Evolutionary conservation across 2,113 vertebrate genomes (phyloP).

Genomic region (Sapajus apella): DNA sequence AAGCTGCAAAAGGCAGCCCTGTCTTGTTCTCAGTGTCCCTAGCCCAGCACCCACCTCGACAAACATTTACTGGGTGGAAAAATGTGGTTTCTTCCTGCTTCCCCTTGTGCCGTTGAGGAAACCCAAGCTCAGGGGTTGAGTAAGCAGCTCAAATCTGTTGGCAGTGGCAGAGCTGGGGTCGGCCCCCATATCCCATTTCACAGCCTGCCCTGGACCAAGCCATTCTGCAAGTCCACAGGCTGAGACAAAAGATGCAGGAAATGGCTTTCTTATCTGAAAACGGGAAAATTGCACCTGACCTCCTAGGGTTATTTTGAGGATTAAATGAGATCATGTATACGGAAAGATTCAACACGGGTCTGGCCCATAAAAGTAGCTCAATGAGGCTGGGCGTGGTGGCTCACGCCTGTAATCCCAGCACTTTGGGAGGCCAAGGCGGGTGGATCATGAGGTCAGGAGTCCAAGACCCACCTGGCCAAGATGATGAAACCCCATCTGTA

Average conservation of each 20-base stretch:
- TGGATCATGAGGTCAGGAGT: too few relatives aligned
- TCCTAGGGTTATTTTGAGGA: not conserved
- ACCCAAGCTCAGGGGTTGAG: not conserved
- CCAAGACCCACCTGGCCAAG: too few relatives aligned
- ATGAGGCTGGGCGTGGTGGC: too few relatives aligned
- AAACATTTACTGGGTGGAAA: not conserved
- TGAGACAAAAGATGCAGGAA: not conserved
- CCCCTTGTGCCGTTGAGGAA: not conserved
- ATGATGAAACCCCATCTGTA: too few relatives aligned
- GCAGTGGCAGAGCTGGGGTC: not conserved
- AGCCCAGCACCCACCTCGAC: not conserved
- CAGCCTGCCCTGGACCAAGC: not conserved
- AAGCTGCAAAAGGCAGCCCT: not conserved
- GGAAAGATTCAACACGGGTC: not conserved
- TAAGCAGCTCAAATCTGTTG: not conserved
- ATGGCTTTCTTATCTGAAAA: not conserved
- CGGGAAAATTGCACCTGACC: not conserved
- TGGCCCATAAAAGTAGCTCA: not conserved
- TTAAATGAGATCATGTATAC: not conserved
- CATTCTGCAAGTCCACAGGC: not conserved
- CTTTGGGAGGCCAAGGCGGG: too few relatives aligned
- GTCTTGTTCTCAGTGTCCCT: not conserved
- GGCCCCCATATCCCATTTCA: not conserved
- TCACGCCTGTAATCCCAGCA: too few relatives aligned
- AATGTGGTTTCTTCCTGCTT: not conserved